phyloP scores from a whole-genome alignment of 2,797 vertebrate genomes.

The Coluber constrictor region DNA sequence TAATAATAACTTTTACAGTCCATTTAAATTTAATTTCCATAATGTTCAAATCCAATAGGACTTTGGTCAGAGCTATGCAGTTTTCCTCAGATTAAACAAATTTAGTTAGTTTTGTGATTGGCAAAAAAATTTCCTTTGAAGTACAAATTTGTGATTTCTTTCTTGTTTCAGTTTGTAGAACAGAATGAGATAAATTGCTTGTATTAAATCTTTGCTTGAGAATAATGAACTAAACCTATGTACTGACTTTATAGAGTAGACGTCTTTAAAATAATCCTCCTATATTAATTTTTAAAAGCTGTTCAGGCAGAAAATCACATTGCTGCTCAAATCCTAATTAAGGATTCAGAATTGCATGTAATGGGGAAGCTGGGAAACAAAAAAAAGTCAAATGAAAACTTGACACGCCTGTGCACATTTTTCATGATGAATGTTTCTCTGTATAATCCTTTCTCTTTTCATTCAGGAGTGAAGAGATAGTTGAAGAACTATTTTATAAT shows the following conservation, averaged over 20 bases:
- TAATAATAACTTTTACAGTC: not conserved
- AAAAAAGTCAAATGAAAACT: slow-evolving; percentile 10
- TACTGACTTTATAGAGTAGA: slow-evolving; percentile 10
- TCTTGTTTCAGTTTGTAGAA: not conserved
- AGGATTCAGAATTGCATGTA: slow-evolving; percentile 14
- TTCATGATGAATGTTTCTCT: not conserved
- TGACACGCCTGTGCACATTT: not conserved
- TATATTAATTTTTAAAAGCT: slow-evolving; percentile 30
- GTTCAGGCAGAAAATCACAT: slow-evolving; percentile 22
- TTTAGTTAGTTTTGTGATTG: not conserved
- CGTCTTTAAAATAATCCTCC: slow-evolving; percentile 22
- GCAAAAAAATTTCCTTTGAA: not conserved
- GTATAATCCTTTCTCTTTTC: not conserved
- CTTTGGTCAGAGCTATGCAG: not conserved
- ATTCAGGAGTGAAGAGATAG: not conserved
- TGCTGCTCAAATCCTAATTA: slow-evolving; percentile 22
- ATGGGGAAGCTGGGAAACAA: not conserved
- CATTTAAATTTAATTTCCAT: not conserved
- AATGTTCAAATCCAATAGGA: not conserved
- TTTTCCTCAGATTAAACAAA: not conserved
- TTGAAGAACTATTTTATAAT: not conserved
- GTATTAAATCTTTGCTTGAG: slow-evolving; percentile 1
- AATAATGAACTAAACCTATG: slow-evolving; percentile 21
- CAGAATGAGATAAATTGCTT: slow-evolving; percentile 12
- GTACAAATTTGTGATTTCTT: not conserved